Conservation (phyloP, 1,140 invertebrate species). For the Pygmarrhopalites habei region DNA sequence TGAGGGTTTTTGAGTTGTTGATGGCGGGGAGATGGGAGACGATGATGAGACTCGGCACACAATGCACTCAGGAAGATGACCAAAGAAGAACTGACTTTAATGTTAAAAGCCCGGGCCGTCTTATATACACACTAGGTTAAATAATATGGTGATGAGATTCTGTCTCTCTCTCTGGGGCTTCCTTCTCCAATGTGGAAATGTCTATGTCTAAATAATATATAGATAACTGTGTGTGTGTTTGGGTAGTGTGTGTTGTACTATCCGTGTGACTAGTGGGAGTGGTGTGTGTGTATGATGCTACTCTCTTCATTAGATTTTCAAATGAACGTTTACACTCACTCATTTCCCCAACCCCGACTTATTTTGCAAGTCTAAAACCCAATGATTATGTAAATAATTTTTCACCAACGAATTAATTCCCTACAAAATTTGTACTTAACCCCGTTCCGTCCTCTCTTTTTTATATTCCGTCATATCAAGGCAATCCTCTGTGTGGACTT, state of each 20-base stretch:
- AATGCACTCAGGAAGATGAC: background rate
- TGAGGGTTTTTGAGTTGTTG: too few relatives aligned
- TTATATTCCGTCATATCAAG: too few relatives aligned
- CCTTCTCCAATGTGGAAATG: background rate
- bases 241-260: background rate
- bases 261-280: background rate
- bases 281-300: background rate
- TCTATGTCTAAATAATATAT: background rate
- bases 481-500: too few relatives aligned
- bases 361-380: slow-evolving; percentile 17
- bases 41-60: background rate
- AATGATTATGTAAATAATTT: slow-evolving; percentile 22
- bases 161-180: slow-evolving; percentile 8
- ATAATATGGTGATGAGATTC: slow-evolving; percentile 20
- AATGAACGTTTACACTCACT: slow-evolving; percentile 17
- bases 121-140: slow-evolving; percentile 16
- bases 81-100: slow-evolving; percentile 11
- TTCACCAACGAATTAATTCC: slow-evolving; percentile 17
- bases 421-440: slow-evolving; percentile 9
- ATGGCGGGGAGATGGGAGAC: background rate
- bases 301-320: slow-evolving; percentile 13
- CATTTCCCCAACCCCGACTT: background rate
- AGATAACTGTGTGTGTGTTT: background rate
- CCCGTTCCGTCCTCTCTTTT: too few relatives aligned
- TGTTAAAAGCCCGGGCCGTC: slow-evolving; percentile 7